Percentiles rank a stretch among this genome's conserved stretches.
phyloP scores from a whole-genome alignment of 2,113 vertebrate species.

The Coregonus clupeaformis region DNA sequence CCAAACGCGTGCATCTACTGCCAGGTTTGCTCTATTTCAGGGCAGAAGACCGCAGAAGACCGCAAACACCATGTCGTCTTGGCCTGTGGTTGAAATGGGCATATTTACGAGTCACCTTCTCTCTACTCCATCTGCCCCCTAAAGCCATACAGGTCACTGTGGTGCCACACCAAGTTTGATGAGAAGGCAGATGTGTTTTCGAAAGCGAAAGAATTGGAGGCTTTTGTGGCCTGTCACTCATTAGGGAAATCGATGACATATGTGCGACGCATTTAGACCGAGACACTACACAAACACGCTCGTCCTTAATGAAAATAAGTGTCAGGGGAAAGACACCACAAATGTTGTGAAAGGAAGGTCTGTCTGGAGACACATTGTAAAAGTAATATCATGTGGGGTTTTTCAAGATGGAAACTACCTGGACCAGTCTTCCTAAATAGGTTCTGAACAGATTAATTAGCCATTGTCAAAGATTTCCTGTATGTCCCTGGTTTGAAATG shows the following conservation, averaged over 20 bases:
- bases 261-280: conserved; percentile 5
- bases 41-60: not conserved
- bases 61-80: not conserved
- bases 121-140: conserved; percentile 8
- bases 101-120: conserved; percentile 10
- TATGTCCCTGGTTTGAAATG: not conserved
- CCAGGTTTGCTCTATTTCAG: conserved; percentile 22
- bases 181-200: conserved; percentile 12
- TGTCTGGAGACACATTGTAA: not conserved
- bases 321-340: not conserved
- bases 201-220: not conserved
- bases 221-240: not conserved
- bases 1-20: conserved; percentile 19
- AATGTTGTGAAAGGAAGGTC: not conserved
- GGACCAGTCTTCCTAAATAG: not conserved
- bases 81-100: conserved; percentile 24
- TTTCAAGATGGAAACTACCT: conserved; percentile 3
- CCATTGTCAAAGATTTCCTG: not conserved
- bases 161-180: conserved; percentile 4
- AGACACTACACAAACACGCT: not conserved
- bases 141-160: conserved; percentile 8
- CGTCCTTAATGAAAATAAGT: conserved; percentile 2
- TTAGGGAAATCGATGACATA: not conserved
- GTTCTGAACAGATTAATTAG: conserved; percentile 11
- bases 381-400: too few relatives aligned